Conservation (phyloP, 2,888 invertebrate species). For the Drosophila percnosoma region DNA sequence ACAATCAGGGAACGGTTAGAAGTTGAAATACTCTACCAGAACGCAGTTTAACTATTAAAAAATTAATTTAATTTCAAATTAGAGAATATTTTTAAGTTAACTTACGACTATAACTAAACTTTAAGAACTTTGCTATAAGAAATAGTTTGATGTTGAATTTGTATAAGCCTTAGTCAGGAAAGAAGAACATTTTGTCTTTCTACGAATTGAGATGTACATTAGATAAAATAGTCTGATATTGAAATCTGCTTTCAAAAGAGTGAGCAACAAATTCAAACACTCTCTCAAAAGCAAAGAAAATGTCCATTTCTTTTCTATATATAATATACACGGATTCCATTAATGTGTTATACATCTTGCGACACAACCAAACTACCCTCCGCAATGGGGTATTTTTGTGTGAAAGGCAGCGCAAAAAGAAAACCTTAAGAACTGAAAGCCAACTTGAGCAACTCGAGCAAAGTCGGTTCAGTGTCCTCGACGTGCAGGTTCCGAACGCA, state of each 20-base stretch:
- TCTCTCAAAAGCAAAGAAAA: neutral
- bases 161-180: neutral
- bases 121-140: neutral
- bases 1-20: neutral
- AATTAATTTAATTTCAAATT: neutral
- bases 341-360: neutral
- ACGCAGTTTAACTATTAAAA: neutral
- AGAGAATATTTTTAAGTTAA: neutral
- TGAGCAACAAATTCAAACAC: neutral
- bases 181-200: neutral
- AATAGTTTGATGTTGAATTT: neutral
- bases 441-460: conserved; percentile 20
- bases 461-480: conserved; percentile 33
- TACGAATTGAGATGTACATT: neutral
- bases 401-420: neutral
- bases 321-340: neutral
- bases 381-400: neutral
- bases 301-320: neutral
- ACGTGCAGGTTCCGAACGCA: conserved; percentile 47
- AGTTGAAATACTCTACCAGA: neutral
- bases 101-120: neutral
- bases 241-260: neutral
- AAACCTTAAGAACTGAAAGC: conserved; percentile 31
- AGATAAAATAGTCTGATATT: neutral
- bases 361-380: neutral